Base-by-base conservation (phyloP, 2,888 invertebrate species). In the Apamea crenata region DNA sequence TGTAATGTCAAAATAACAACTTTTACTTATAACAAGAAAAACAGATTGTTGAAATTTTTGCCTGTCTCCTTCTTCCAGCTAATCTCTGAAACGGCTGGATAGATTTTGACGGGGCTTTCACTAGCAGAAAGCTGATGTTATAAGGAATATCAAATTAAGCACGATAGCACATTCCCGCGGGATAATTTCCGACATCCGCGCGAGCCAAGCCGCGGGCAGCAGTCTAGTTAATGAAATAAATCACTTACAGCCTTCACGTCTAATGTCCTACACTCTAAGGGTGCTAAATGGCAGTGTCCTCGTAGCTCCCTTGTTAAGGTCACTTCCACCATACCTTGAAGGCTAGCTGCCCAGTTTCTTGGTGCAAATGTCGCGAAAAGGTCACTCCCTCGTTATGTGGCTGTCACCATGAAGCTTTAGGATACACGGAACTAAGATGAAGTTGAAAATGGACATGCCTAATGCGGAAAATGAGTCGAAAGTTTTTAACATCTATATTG, bases 311-410 rank as follows among this genome's bases (percentile, higher is more conserved):
- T n/a, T n/a, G 29, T 59, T 73, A 77, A 86, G 88, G 83, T 87
- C 83, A 80, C 66, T 56, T 50, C 74, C 40, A 71, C 63, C 50
- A 66, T 66, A 74, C 21, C 76, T 61, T 67, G 82, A 79, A 77
- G 80, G 78, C 74, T 72, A 71, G 71, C 63, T 66, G 75, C 29
- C 66, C 74, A 82, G 76, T 74, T 86, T 70, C 72, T 77, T 74
- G 79, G 79, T 79, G 75, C 82, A 89, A 88, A 88, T 88, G 83
- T 87, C 84, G 73, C 71, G 77, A 53, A 87, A 89, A 88, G 89
- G 88, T 88, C 87, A 16, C 18, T 75, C 29, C 69, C 79, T 81
- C 78, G 32, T 88, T 84, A 87, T 65, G 36, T 77, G 21, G 10
- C 29, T 72, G 79, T 82, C 77, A 65, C 74, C 66, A 77, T 77